A percentile compares a stretch with the other conserved stretches of the same genome.
Evolutionary conservation across 2,797 vertebrate species (phyloP).

Genomic region (Podargus strigoides): DNA sequence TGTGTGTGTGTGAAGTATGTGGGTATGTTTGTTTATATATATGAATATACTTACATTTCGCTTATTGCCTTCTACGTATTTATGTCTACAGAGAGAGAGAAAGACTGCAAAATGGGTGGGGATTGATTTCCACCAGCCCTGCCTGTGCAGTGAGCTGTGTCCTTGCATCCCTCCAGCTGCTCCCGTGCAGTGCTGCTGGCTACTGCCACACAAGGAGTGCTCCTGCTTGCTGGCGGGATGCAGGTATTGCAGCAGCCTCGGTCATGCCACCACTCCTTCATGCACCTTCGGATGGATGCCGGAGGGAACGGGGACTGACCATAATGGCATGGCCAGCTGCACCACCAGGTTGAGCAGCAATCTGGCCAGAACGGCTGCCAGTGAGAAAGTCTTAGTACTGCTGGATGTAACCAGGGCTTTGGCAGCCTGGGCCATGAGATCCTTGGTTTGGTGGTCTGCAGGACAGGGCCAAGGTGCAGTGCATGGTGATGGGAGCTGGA

Average conservation of each 20-base stretch:
- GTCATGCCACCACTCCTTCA: neutral
- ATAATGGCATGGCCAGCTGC: neutral
- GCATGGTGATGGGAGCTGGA: neutral
- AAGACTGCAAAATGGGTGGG: neutral
- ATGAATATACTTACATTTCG: neutral
- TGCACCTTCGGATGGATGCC: no score
- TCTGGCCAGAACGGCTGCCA: neutral
- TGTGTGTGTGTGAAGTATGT: neutral
- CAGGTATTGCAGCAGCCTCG: neutral
- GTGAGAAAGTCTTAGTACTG: neutral
- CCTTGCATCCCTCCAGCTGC: neutral
- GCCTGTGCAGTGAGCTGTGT: neutral
- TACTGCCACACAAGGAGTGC: accelerated
- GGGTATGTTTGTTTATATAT: neutral
- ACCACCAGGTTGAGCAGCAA: neutral
- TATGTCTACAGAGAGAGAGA: neutral
- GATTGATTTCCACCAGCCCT: neutral
- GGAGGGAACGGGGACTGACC: neutral
- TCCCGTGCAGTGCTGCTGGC: accelerated
- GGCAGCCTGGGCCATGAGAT: neutral
- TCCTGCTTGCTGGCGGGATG: neutral
- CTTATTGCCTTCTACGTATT: neutral
- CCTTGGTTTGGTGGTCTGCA: neutral
- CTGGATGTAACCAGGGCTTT: neutral
- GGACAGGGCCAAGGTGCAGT: neutral